Evolutionary conservation across 2,113 vertebrate genomes (phyloP).

Genomic region (Halichoeres trimaculatus): DNA sequence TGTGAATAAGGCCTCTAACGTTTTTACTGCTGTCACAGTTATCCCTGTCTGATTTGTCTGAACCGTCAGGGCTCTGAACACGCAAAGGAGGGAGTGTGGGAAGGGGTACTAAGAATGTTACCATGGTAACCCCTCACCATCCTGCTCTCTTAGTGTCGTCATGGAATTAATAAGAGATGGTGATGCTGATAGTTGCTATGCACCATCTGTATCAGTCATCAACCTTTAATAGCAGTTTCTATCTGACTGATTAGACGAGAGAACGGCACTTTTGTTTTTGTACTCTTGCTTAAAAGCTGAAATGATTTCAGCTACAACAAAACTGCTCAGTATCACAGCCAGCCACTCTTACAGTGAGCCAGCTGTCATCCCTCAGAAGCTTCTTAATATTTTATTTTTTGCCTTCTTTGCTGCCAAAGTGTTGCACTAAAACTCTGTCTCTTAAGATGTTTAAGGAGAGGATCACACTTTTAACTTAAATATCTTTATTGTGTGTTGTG

Average conservation of each 20-base stretch:
- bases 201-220: constrained; percentile 64
- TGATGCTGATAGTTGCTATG: constrained; percentile 79
- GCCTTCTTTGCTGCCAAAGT: neutral
- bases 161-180: constrained; percentile 74
- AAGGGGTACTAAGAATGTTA: constrained; percentile 66
- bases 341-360: constrained; percentile 24
- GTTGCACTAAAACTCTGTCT: neutral
- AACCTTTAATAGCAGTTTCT: constrained; percentile 55
- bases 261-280: constrained; percentile 27
- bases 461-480: neutral
- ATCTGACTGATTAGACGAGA: constrained; percentile 40
- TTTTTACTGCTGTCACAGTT: constrained; percentile 59
- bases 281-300: neutral
- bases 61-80: constrained; percentile 54
- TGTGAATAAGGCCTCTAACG: constrained; percentile 52
- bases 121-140: constrained; percentile 79
- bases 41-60: constrained; percentile 59
- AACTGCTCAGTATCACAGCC: constrained; percentile 33
- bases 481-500: neutral
- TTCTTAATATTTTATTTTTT: constrained; percentile 8
- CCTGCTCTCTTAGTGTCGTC: constrained; percentile 65
- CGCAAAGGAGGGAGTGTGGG: constrained; percentile 60
- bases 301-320: constrained; percentile 19
- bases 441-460: neutral
- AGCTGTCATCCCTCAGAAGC: constrained; percentile 2